Evolutionary conservation across 2,113 vertebrate genomes (phyloP), one percentile per base, ranked within the genome.

Genomic region (Apteryx mantelli): DNA sequence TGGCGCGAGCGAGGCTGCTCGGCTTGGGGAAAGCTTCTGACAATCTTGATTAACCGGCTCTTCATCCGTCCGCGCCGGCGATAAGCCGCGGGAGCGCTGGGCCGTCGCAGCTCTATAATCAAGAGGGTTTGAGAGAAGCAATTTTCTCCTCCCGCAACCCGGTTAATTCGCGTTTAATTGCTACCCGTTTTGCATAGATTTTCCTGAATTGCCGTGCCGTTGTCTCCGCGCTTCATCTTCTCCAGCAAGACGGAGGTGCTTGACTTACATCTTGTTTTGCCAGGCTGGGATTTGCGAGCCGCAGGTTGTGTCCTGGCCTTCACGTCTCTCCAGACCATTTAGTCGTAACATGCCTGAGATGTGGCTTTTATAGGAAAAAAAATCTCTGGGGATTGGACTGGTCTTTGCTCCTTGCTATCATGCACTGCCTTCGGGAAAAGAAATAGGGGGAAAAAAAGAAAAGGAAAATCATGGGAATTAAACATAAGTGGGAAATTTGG

Each of bases 151-250:
- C 74, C 85, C 73, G 61, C 63, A 92, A 85, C 15, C 68, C 0
- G 0, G 66, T 92, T 93, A 93, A 95, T 95, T 96, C 83, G 87
- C 26, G 70, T 93, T 95, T 96, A 96, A 95, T 95, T 97, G 89
- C 84, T 92, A 73, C 53, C 53, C 44, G 44, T 91, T 96, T 93
- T 89, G 83, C 91, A 79, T 16, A 87, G 95, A 53, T 93, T 85
- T 84, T 58, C 70, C 65, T 82, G 6, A 2, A 85, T 79, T 91
- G 38, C 91, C 66, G 13, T 34, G 52, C 86, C 50, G 9, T 16
- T 75, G 77, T 68, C 58, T 94, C 52, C 5, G 1, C 18, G 4
- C 34, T 71, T 89, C 30, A 14, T 78, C n/a, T 52, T 84, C 77
- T 94, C 83, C 89, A 91, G 42, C 17, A 11, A 6, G 36, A 18